Evolutionary conservation across 2,797 vertebrate genomes (phyloP).

Genomic region (Melanotaenia trifasciata): DNA sequence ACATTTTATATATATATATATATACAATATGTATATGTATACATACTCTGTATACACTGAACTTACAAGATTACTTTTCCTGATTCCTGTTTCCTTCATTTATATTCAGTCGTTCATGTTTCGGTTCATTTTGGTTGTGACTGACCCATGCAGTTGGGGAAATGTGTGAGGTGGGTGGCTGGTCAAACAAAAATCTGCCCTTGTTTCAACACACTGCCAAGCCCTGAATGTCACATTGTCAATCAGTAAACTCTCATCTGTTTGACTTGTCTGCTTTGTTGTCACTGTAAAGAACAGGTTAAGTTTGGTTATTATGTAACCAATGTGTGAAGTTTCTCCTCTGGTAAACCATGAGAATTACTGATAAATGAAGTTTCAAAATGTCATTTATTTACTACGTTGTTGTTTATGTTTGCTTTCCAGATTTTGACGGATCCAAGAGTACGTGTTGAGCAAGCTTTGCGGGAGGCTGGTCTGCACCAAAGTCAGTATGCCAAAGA

Average conservation of each 20-base stretch:
- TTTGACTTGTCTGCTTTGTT: constrained; percentile 21
- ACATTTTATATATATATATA: too few relatives aligned
- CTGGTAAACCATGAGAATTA: constrained; percentile 24
- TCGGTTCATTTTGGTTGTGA: constrained; percentile 26
- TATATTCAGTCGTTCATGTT: constrained; percentile 16
- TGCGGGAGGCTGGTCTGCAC: constrained; percentile 92
- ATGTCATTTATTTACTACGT: constrained; percentile 27
- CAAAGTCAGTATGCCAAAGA: constrained; percentile 87
- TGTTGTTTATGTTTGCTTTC: constrained; percentile 52
- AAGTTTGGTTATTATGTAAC: constrained; percentile 41
- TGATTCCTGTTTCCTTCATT: neutral
- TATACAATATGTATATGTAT: too few relatives aligned
- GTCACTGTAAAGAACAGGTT: constrained; percentile 6
- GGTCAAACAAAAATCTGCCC: constrained; percentile 52
- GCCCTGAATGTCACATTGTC: constrained; percentile 53
- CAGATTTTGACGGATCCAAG: constrained; percentile 94
- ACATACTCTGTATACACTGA: neutral
- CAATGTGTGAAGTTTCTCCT: constrained; percentile 15
- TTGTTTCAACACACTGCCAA: constrained; percentile 27
- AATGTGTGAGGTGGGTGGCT: constrained; percentile 43
- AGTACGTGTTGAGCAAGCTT: constrained; percentile 89
- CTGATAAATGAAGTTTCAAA: constrained; percentile 29
- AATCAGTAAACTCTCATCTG: constrained; percentile 38
- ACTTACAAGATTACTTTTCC: neutral
- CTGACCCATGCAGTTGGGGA: constrained; percentile 10